Conservation (phyloP, 2,797 vertebrate species). For the Bufotes viridis region DNA sequence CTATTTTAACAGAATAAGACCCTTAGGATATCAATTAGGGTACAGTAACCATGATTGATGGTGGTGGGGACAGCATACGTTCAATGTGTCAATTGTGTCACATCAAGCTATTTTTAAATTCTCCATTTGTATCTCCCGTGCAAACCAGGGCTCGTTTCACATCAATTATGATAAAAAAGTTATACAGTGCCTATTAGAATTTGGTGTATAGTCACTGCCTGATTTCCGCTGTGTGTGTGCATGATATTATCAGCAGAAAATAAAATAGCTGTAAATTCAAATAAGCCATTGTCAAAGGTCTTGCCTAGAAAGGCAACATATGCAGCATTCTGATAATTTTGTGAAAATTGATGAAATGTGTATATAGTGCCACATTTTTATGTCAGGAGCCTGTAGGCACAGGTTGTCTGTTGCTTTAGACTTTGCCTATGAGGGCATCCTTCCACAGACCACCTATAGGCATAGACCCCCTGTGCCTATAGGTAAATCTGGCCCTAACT, state of each 20-base stretch:
- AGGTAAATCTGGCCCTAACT: background rate
- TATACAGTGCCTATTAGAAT: conserved; percentile 15
- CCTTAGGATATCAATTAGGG: conserved; percentile 55
- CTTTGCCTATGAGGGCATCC: background rate
- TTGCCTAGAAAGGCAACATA: background rate
- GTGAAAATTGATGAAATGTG: background rate
- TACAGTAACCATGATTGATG: conserved; percentile 52
- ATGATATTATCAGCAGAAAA: background rate
- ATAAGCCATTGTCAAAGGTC: background rate
- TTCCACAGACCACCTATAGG: background rate
- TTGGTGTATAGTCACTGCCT: background rate
- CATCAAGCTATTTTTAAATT: conserved; percentile 33
- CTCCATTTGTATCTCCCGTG: background rate
- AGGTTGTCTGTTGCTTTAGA: too few species aligned
- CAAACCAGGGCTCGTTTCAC: background rate
- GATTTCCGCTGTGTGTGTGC: background rate
- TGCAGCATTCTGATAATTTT: background rate
- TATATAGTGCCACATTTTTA: background rate
- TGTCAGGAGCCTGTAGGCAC: background rate
- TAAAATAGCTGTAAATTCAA: background rate
- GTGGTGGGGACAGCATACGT: conserved; percentile 12
- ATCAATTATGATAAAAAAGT: conserved; percentile 28
- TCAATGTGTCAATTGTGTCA: conserved; percentile 21
- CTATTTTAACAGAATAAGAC: conserved; percentile 55
- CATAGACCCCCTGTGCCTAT: background rate